Percentiles rank a stretch among this genome's conserved stretches.
Evolutionary conservation across 92 coral and sea anemone species (phyloP).

Genomic region (Phenganax stokvisi): DNA sequence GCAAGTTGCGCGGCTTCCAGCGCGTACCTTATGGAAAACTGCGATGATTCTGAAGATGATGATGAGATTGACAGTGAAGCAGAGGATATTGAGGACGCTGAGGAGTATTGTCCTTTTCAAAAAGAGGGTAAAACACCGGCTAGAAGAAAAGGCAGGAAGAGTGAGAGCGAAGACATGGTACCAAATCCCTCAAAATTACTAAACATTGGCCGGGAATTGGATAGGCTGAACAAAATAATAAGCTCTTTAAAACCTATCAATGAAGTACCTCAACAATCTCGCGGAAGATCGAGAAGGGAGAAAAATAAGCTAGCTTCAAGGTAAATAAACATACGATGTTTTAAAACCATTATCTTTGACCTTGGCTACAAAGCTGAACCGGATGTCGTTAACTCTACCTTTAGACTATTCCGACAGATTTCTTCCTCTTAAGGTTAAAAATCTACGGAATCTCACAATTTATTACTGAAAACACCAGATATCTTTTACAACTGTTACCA

Average conservation of each 20-base stretch:
- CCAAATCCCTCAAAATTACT: slow-evolving; percentile 89
- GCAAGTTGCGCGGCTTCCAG: slow-evolving; percentile 12
- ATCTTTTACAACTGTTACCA: too few species aligned
- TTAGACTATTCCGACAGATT: neutral
- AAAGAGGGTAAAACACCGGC: slow-evolving; percentile 36
- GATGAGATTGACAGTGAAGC: slow-evolving; percentile 58
- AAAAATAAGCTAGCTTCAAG: slow-evolving; percentile 99
- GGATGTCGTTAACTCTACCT: slow-evolving; percentile 29
- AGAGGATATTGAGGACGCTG: slow-evolving; percentile 52
- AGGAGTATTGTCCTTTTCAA: slow-evolving; percentile 42
- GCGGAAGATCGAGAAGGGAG: slow-evolving; percentile 92
- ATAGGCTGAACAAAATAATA: slow-evolving; percentile 75
- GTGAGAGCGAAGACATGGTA: slow-evolving; percentile 87
- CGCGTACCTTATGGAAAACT: slow-evolving; percentile 52
- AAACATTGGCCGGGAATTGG: slow-evolving; percentile 83
- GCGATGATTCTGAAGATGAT: slow-evolving; percentile 74
- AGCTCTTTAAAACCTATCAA: slow-evolving; percentile 90
- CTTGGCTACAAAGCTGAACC: slow-evolving; percentile 26
- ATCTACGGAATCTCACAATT: too few species aligned
- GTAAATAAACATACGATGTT: slow-evolving; percentile 43
- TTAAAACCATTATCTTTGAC: slow-evolving; percentile 5
- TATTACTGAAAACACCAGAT: too few species aligned
- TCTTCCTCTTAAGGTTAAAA: neutral
- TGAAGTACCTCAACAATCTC: slow-evolving; percentile 79
- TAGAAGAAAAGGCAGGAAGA: slow-evolving; percentile 81